Conservation (phyloP, 1,140 invertebrate genomes). For the Drosophila erecta region DNA sequence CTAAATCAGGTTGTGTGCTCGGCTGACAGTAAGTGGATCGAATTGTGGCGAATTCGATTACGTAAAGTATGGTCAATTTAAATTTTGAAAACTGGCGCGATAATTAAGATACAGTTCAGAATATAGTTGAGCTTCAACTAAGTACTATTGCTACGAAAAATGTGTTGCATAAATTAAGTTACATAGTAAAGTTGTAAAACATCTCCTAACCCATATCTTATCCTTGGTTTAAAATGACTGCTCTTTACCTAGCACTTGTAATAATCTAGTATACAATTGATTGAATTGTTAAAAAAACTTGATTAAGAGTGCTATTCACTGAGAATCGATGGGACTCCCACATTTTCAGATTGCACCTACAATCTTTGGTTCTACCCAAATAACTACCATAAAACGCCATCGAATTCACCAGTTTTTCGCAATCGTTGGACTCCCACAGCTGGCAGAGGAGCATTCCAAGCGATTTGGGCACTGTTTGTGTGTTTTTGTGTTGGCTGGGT, state of each 20-base stretch:
- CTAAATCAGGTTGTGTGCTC: too few relatives aligned
- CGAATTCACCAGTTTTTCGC: constrained; percentile 28
- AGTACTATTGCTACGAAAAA: too few relatives aligned
- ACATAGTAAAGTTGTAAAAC: too few relatives aligned
- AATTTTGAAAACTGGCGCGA: not conserved
- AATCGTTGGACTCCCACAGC: constrained; percentile 42
- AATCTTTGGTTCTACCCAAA: constrained; percentile 2
- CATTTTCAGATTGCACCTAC: not conserved
- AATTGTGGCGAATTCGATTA: constrained; percentile 1
- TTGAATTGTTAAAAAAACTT: not conserved
- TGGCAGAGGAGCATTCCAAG: constrained; percentile 6
- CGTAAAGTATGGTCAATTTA: not conserved
- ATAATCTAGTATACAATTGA: not conserved
- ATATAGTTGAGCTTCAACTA: too few relatives aligned
- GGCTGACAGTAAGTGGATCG: not conserved
- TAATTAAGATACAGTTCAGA: too few relatives aligned
- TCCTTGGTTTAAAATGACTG: not conserved
- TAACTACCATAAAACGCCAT: constrained; percentile 6
- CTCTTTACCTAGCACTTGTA: not conserved
- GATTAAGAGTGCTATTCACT: not conserved
- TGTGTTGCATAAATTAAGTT: too few relatives aligned
- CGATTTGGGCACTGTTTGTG: constrained; percentile 15
- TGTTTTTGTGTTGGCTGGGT: constrained; percentile 5
- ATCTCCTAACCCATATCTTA: not conserved
- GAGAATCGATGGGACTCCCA: constrained; percentile 7